Percentiles rank a stretch among this genome's conserved stretches.
These are phyloP conservation scores for Dascyllus trimaculatus DNA, from an alignment of 2,113 vertebrate species.

Conservation along the genomic window DNA sequence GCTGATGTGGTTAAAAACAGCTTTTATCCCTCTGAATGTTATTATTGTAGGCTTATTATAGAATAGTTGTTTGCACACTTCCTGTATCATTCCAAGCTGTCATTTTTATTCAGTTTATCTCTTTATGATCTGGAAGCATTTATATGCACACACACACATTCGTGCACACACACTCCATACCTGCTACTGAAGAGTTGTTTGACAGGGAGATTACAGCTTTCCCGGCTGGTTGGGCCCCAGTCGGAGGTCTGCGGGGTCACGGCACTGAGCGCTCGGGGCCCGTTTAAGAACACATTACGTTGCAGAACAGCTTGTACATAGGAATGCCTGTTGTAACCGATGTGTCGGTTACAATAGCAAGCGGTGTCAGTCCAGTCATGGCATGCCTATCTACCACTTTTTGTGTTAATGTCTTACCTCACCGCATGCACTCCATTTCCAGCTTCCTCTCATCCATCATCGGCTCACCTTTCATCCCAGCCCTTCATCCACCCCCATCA, in stretches of 20 bases:
- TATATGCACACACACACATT: conserved; percentile 45
- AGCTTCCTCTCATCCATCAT: conserved; percentile 77
- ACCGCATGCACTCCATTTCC: conserved; percentile 57
- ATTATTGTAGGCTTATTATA: conserved; percentile 12
- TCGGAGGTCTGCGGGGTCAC: conserved; percentile 52
- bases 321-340: conserved; percentile 44
- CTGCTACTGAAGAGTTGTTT: conserved; percentile 64
- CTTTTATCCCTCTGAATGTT: conserved; percentile 6
- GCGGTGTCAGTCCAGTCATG: conserved; percentile 56
- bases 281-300: conserved; percentile 61
- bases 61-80: neutral
- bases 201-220: conserved; percentile 69
- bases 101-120: conserved; percentile 32
- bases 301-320: conserved; percentile 56
- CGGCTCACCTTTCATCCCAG: conserved; percentile 74
- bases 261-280: conserved; percentile 35
- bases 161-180: conserved; percentile 34
- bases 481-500: conserved; percentile 63
- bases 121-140: conserved; percentile 49
- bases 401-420: conserved; percentile 57
- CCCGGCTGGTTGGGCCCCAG: conserved; percentile 46
- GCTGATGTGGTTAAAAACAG: conserved; percentile 9
- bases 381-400: conserved; percentile 62
- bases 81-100: conserved; percentile 13
- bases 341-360: conserved; percentile 58